Base-by-base conservation (phyloP, 2,797 vertebrate species). In the Ctenosaura bakeri region DNA sequence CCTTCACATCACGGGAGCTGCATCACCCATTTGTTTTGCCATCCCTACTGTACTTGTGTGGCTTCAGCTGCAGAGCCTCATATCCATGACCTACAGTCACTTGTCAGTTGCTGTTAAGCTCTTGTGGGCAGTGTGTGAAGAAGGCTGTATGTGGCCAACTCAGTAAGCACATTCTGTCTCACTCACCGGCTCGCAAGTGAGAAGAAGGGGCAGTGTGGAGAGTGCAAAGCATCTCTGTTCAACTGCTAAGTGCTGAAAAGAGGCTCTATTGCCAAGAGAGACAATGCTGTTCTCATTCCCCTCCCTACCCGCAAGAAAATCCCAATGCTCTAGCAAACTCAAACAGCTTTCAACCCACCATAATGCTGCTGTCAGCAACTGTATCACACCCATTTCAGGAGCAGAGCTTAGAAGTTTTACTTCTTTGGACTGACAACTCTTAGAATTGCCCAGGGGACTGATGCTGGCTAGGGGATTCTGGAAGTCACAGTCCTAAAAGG, bases 41-140 rank as follows among this genome's bases (percentile, higher is more conserved):
- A 4, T 35, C 29, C 52, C 52, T 73, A 32, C 50, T 59, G 35
- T 83, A 22, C 35, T 83, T 12, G 22, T 16, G 26, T 38, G 10
- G 4, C 79, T 59, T 59, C 52, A 13, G 66, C 52, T 42, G 52
- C 69, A 0, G 12, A 83, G 79, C 87, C 42, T 69, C 29, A 35
- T 42, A 88, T 88, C 52, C 80, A n/a, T 88, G 79, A 88, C 69
- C 80, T 62, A 32, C 79, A 83, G 80, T 74, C 54, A 13, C 38
- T 86, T 76, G 69, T 90, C 32, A 38, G 89, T 32, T 86, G 42
- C 35, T 20, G 69, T 90, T 90, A 82, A 56, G 54, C 54, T 81
- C 84, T 38, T 29, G 26, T 59, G 81, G 66, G 69, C 69, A 73
- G 78, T 22, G 20, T 81, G 54, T 46, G 77, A 90, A 73, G 42